phyloP scores from a whole-genome alignment of 2,797 vertebrate species.

The Epinephelus coioides region DNA sequence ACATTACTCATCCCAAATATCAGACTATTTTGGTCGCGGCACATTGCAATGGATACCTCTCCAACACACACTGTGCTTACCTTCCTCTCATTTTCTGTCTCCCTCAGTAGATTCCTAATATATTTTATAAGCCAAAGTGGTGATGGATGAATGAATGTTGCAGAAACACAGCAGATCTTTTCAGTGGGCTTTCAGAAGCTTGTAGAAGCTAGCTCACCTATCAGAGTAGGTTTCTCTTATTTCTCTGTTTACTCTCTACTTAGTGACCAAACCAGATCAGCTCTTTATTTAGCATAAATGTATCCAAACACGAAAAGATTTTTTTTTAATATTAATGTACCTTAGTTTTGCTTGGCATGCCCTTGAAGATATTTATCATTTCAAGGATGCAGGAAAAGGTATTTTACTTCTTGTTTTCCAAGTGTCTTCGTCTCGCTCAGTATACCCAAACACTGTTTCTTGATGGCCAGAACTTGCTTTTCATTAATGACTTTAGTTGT shows the following conservation, averaged over 20 bases:
- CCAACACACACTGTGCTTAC: neutral
- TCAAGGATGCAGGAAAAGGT: too few relatives aligned
- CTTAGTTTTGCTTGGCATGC: neutral
- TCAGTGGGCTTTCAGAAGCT: neutral
- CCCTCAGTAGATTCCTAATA: neutral
- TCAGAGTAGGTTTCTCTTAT: neutral
- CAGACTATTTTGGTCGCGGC: constrained; percentile 37
- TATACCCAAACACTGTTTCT: neutral
- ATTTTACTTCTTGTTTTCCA: neutral
- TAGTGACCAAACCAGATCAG: neutral
- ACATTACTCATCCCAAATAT: constrained; percentile 33
- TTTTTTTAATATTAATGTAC: neutral
- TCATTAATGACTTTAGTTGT: neutral
- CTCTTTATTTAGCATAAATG: neutral
- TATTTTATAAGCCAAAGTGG: neutral
- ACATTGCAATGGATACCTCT: neutral
- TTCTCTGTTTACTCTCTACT: neutral
- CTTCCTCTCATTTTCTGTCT: neutral
- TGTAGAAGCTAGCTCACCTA: neutral
- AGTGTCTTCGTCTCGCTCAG: neutral
- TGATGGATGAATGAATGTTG: neutral
- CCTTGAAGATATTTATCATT: neutral
- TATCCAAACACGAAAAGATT: neutral
- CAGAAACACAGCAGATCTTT: neutral
- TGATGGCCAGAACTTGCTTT: neutral